phyloP scores from a whole-genome alignment of 2,797 vertebrate genomes.

The Megaceryle alcyon region DNA sequence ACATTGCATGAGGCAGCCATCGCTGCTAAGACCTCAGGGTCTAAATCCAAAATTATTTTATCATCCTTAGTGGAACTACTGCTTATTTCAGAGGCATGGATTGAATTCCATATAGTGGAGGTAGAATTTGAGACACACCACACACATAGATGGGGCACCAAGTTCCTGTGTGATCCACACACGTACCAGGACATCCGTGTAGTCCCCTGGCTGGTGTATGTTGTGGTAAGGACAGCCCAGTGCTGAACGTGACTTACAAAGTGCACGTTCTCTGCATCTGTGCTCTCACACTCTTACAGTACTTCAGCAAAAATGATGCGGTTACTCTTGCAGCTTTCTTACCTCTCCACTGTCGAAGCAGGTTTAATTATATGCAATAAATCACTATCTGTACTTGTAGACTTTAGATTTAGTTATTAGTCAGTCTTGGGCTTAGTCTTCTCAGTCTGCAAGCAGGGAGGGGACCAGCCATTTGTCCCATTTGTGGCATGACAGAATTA shows the following conservation, averaged over 20 bases:
- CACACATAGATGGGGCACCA: neutral
- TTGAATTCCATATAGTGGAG: neutral
- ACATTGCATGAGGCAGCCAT: neutral
- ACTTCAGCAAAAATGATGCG: neutral
- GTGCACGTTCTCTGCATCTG: neutral
- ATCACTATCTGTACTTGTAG: neutral
- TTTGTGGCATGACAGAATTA: neutral
- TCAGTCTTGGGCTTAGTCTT: neutral
- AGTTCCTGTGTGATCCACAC: rapidly evolving
- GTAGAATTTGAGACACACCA: neutral
- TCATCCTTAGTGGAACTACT: neutral
- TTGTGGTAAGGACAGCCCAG: neutral
- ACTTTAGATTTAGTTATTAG: neutral
- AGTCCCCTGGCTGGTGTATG: rapidly evolving
- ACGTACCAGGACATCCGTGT: neutral
- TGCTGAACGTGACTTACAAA: neutral
- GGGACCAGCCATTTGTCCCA: neutral
- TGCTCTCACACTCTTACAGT: neutral
- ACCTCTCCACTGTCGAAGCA: neutral
- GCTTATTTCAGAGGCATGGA: neutral
- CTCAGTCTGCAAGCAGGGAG: neutral
- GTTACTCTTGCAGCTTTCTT: neutral
- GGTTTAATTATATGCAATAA: neutral
- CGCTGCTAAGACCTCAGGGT: slow-evolving; percentile 13
- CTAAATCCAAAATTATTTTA: slow-evolving; percentile 24